Evolutionary conservation across 1,140 invertebrate genomes (phyloP).

Genomic region (Cyclina sinensis): DNA sequence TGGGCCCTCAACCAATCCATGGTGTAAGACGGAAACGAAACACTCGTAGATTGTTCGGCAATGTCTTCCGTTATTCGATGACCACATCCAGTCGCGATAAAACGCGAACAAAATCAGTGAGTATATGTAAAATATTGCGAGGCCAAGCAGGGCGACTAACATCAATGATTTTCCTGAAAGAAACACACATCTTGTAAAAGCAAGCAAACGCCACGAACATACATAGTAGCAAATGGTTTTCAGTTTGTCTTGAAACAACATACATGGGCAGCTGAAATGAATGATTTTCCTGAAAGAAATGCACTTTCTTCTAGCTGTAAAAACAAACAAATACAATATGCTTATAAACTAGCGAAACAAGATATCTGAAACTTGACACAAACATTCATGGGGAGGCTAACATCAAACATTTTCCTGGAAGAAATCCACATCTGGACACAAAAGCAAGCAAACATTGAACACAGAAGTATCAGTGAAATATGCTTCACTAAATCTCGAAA

Average conservation of each 20-base stretch:
- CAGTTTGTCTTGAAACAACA: no score
- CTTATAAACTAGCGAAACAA: no score
- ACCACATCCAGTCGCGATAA: conserved; percentile 74
- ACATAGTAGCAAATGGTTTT: no score
- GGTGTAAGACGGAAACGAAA: conserved; percentile 79
- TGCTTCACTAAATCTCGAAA: not conserved
- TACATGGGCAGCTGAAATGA: no score
- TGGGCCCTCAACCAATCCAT: conserved; percentile 80
- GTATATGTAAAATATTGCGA: conserved; percentile 83
- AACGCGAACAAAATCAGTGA: conserved; percentile 81
- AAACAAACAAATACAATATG: no score
- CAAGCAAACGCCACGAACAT: no score
- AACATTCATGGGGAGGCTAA: conserved; percentile 79
- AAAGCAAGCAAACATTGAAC: no score
- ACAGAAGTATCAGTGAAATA: no score
- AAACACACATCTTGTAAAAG: not conserved
- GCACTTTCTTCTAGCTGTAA: no score
- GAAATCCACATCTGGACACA: not conserved
- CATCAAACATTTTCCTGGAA: conserved; percentile 80
- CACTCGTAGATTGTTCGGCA: conserved; percentile 81
- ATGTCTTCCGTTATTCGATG: conserved; percentile 69
- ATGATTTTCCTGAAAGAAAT: no score
- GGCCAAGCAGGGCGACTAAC: conserved; percentile 78
- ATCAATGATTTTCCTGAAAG: conserved; percentile 80
- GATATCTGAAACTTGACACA: no score